These are phyloP conservation scores for Antigone vipio DNA, from an alignment of 2,113 vertebrate genomes.

Conservation along the genomic window DNA sequence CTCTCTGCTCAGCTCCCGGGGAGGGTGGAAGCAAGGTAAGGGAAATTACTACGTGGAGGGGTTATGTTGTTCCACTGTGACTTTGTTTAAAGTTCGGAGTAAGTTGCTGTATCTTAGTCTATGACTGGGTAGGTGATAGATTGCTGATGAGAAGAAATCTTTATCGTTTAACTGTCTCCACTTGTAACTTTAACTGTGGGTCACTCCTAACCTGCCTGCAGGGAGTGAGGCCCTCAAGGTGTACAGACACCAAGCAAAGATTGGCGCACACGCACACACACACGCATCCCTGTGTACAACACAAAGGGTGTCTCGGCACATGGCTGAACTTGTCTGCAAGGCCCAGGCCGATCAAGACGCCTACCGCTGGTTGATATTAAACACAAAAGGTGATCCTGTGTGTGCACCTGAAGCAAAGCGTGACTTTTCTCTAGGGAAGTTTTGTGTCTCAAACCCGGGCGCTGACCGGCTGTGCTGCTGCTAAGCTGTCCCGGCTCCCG, in stretches of 20 bases:
- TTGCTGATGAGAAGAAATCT: not conserved
- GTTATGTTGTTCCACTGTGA: not conserved
- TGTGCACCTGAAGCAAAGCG: not conserved
- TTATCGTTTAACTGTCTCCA: not conserved
- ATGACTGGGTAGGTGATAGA: not conserved
- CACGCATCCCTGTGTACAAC: not conserved
- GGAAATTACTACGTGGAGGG: no score
- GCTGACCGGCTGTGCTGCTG: not conserved
- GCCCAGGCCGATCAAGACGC: not conserved
- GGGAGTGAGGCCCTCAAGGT: not conserved
- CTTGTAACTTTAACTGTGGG: not conserved
- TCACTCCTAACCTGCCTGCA: not conserved
- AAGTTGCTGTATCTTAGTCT: not conserved
- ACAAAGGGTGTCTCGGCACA: rapidly evolving
- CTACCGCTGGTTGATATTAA: not conserved
- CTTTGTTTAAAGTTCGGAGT: not conserved
- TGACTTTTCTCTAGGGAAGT: not conserved
- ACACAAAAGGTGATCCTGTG: not conserved
- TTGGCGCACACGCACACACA: rapidly evolving
- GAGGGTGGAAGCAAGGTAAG: not conserved
- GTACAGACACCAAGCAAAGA: not conserved
- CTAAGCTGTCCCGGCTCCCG: not conserved
- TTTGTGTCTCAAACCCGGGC: not conserved
- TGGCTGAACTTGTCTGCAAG: not conserved
- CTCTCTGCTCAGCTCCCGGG: not conserved